Evolutionary conservation across 2,797 vertebrate species (phyloP), one percentile per base, ranked within the genome.

Genomic region (Ammospiza maritima): DNA sequence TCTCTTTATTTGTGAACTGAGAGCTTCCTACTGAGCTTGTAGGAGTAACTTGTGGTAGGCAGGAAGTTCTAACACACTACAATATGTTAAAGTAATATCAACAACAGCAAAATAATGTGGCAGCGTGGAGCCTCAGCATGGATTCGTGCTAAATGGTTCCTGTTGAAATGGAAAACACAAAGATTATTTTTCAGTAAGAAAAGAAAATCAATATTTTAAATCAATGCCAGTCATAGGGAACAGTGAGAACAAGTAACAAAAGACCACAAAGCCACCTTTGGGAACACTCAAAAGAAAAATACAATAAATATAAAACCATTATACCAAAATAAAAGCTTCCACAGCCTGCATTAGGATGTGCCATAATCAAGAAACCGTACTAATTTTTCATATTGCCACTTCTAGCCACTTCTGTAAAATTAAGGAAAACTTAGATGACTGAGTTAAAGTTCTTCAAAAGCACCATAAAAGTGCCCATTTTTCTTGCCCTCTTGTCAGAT

Each of bases 161-260:
- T 50, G 79, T 69, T 89, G 73, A 92, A 93, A 89, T 84, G 67
- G 88, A 94, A 96, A 96, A 91, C 78, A 94, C 51, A 91, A 88
- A 69, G 81, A 88, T 71, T 96, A 84, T 92, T 95, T 97, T 90
- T 89, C 73, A 76, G 75, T 87, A 65, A 89, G 75, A 94, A 88
- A 96, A 91, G 74, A 95, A 96, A 95, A 95, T 86, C 83, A 91
- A 66, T 95, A 67, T 75, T 93, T 84, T 91, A 93, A 95, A 96
- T 91, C 92, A 88, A 92, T 94, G 82, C 56, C 45, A 84, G 71
- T 93, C 87, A 90, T 48, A 47, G 82, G 87, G 42, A 95, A 66
- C 89, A 86, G 72, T 57, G 32, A 93, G 76, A 93, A 76, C 40
- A 86, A 73, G 71, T 61, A 85, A 91, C 42, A 89, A 83, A 92